Conservation (phyloP, 1,140 invertebrate genomes). For the Phymorhynchus buccinoides region DNA sequence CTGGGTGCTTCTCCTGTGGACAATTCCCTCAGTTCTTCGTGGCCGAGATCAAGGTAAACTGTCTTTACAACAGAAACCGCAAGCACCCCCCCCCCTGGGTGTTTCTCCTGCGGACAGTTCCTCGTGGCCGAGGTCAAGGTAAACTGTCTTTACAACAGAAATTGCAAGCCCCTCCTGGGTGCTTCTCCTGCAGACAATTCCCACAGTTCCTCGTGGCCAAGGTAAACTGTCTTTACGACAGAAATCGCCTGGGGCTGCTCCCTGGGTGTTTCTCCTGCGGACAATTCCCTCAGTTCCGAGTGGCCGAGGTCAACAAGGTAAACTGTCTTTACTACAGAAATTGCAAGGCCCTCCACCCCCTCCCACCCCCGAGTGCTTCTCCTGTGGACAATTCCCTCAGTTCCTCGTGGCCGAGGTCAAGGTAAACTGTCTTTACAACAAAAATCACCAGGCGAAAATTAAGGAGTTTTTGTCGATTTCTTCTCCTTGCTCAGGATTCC, state of each 20-base stretch:
- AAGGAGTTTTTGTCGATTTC: no score
- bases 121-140: slow-evolving; percentile 83
- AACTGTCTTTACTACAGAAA: no score
- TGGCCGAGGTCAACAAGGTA: slow-evolving; percentile 82
- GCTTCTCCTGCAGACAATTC: slow-evolving; percentile 82
- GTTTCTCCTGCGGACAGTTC: slow-evolving; percentile 82
- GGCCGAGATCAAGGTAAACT: slow-evolving; percentile 81
- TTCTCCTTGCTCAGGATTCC: no score
- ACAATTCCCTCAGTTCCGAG: slow-evolving; percentile 83
- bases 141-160: no score
- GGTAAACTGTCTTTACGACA: no score
- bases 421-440: slow-evolving; percentile 74
- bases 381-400: slow-evolving; percentile 84
- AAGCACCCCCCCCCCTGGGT: slow-evolving; percentile 70
- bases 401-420: slow-evolving; percentile 82
- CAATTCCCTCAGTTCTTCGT: slow-evolving; percentile 84
- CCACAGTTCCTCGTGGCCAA: slow-evolving; percentile 84
- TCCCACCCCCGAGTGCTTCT: slow-evolving; percentile 75
- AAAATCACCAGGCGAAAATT: slow-evolving; percentile 76
- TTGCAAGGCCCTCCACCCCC: slow-evolving; percentile 68
- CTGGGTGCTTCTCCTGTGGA: slow-evolving; percentile 78
- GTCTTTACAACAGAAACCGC: no score
- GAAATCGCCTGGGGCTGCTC: slow-evolving; percentile 80
- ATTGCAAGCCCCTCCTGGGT: slow-evolving; percentile 70
- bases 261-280: slow-evolving; percentile 78